Base-by-base conservation (phyloP, 2,888 invertebrate genomes). In the Noctua comes region DNA sequence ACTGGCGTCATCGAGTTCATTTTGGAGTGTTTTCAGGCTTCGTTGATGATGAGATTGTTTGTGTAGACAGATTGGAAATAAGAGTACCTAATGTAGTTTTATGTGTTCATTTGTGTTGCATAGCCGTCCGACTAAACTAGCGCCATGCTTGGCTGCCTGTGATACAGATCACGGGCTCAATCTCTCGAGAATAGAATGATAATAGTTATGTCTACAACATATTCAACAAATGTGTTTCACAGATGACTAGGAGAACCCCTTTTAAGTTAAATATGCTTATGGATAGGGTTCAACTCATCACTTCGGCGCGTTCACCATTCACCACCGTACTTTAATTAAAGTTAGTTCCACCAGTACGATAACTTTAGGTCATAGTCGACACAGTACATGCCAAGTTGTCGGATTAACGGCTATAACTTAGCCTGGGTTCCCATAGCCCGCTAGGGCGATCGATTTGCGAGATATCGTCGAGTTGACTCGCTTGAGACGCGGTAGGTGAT, bases 381-480 rank as follows among this genome's bases (percentile, higher is more conserved):
- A 21, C 59, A 57, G 72, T 64, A 36, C 27, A 72, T 36, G 62
- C 40, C 24, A 36, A 64, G 31, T 40, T 72, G 51, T 68, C 59
- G 62, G 36, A 71, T 46, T 46, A 57, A 68, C 59, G 57, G 66
- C 27, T 51, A 54, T 40, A 83, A 31, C 46, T 48, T 54, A 59
- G 27, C 13, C n/a, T 82, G 31, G 3, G 66, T n/a, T 40, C 51
- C 62, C 40, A 66, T 54, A 68, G 68, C 36, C 43, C 24, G 27
- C 40, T 13, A 40, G 40, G 36, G 16, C 84, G 80, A 84, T 82
- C 80, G 84, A 82, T 82, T 82, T 21, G 31, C 27, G 18, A 73
- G 80, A 65, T 79, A 84, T 84, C 57, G 64, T 69, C 36, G 64
- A 72, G 43, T 54, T 82, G 68, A 59, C 48, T 59, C 24, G 71